Base-by-base conservation (phyloP, 2,888 invertebrate genomes). In the Pachydiplax longipennis region DNA sequence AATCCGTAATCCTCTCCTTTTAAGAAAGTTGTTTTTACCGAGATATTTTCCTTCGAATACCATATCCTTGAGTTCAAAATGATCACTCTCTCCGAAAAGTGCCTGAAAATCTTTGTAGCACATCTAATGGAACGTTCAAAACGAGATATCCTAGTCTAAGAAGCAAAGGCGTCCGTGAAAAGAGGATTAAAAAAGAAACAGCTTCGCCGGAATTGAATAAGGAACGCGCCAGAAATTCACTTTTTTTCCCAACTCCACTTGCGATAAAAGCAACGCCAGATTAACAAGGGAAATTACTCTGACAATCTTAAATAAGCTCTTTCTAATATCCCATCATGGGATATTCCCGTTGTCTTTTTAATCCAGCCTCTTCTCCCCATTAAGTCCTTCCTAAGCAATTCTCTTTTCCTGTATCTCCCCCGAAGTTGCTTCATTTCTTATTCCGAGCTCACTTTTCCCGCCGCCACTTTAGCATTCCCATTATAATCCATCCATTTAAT, bases 251-350 rank as follows among this genome's bases (percentile, higher is more conserved):
- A 83, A 35, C 53, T 58, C 87, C 35, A 53, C 61, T n/a, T 61
- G 87, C 61, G 53, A 65, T 87, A 87, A 61, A 87, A 87, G 87
- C 61, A 65, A 87, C 87, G 58, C 61, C 58, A 87, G 87, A 87
- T 87, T 87, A 87, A 61, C 87, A 87, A 61, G 87, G 65, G 61
- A 87, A 87, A 61, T 87, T 87, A 61, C 87, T 87, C 87, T 87
- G 61, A 87, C 65, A 61, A 87, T 61, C 61, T 65, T 61, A 65
- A 83, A 87, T 87, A 87, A 87, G 61, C 87, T 87, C 87, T 87
- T 65, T 65, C 87, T 87, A 58, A 61, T 87, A 61, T 87, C 87
- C 87, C 65, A 37, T 87, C 87, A 87, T 37, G 87, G 58, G 37
- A 87, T 87, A 87, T 87, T 87, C 87, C 53, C 87, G 37, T 53